Evolutionary conservation across 2,113 vertebrate genomes (phyloP), one percentile per base, ranked within the genome.

Genomic region (Triplophysa siluroides): DNA sequence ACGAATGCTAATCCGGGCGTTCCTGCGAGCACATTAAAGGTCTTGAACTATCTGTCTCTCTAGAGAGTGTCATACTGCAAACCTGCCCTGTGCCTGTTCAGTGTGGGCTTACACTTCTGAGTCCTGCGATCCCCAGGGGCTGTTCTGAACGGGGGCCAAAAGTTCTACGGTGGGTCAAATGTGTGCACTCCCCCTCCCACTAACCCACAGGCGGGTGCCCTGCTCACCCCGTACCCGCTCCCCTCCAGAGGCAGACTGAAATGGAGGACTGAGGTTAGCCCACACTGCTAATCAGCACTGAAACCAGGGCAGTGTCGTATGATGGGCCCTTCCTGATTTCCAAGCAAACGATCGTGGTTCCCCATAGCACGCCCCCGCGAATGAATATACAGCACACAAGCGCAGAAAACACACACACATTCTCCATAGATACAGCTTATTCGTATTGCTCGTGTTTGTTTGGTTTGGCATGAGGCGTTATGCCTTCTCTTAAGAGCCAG

Each of bases 391-490:
- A 75, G 62, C 60, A 24, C 56, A 29, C 58, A 54, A 72, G 79
- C 83, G 66, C 24, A 81, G 29, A 43, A 19, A 45, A 83, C 83
- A 75, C 13, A 33, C 43, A 21, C 12, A 43, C 54, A 78, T 81
- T 87, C 85, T 83, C 76, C 63, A 85, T 82, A 86, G 83, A 84
- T 86, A 84, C 66, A 85, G 81, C 83, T 88, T 78, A 87, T 85
- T 86, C 85, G 68, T 73, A 84, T 84, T 87, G 86, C 90, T 87
- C 78, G 78, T 81, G 85, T 83, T 81, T 88, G 86, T 89, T 90
- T 87, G 69, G n/a, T 62, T 88, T 91, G 90, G 90, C 83, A 70
- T 58, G 76, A 84, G 73, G 86, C 66, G 75, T 84, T 83, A 77
- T 58, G 60, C 71, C 38, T 75, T 78, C 50, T 73, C 47, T 69